phyloP scores from a whole-genome alignment of 2,113 vertebrate genomes.

The Forbesichthys agassizii region DNA sequence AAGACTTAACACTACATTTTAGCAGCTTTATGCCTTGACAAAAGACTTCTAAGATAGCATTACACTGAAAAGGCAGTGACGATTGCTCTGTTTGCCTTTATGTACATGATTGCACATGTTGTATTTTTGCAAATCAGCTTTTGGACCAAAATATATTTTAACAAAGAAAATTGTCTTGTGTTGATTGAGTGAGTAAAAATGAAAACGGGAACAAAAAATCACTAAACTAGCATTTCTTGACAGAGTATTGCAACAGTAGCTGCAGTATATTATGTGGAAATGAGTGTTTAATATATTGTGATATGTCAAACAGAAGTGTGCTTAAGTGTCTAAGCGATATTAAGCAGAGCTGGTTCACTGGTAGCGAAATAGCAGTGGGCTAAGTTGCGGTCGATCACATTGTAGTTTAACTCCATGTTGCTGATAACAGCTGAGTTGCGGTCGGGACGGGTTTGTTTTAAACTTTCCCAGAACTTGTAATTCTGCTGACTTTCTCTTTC shows the following conservation, averaged over 20 bases:
- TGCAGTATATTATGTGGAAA: background rate
- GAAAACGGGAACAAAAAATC: background rate
- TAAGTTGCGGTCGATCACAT: background rate
- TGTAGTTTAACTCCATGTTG: background rate
- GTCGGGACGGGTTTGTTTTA: conserved; percentile 39
- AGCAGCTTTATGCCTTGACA: conserved; percentile 41
- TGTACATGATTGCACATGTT: conserved; percentile 63
- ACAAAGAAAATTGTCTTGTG: conserved; percentile 52
- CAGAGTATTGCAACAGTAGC: background rate
- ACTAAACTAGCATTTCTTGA: background rate
- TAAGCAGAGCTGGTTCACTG: background rate
- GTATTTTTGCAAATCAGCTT: conserved; percentile 77
- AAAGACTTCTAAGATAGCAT: conserved; percentile 14
- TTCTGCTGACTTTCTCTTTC: conserved; percentile 73
- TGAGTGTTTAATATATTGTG: background rate
- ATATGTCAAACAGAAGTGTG: too few relatives aligned
- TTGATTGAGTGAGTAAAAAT: background rate
- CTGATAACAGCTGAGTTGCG: conserved; percentile 10
- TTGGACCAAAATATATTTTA: conserved; percentile 81
- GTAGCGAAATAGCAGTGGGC: background rate
- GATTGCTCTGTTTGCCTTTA: conserved; percentile 32
- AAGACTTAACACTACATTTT: conserved; percentile 33
- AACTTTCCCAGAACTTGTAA: conserved; percentile 41
- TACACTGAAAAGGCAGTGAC: conserved; percentile 19
- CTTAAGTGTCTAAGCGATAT: too few relatives aligned